These are phyloP conservation scores for Batillaria attramentaria DNA, from an alignment of 1,140 invertebrate species.

Conservation along the genomic window DNA sequence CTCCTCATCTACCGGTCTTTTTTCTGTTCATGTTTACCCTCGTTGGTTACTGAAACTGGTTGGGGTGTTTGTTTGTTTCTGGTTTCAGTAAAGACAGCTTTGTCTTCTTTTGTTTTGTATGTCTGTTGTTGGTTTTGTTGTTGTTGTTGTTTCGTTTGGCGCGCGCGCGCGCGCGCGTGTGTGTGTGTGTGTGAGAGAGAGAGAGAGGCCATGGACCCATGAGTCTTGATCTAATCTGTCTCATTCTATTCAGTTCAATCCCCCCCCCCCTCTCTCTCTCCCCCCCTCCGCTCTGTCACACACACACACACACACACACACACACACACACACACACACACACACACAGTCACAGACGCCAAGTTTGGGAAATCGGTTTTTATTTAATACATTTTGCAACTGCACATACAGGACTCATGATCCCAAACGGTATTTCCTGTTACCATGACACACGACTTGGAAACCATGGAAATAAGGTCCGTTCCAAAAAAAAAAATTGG, in stretches of 20 bases:
- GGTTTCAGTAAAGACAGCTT: not conserved
- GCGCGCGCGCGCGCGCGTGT: not conserved
- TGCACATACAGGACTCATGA: not conserved
- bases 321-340: constrained; percentile 2
- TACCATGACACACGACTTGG: not conserved
- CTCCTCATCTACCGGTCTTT: constrained; percentile 4
- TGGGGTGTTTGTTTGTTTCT: not conserved
- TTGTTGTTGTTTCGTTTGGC: no score
- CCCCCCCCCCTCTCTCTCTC: constrained; percentile 26
- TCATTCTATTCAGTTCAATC: constrained; percentile 19
- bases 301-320: no score
- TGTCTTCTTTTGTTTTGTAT: not conserved
- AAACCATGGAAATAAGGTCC: not conserved
- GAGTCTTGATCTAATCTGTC: constrained; percentile 8
- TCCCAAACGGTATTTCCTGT: not conserved
- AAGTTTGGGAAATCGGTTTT: not conserved
- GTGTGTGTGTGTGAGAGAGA: not conserved
- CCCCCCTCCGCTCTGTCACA: no score
- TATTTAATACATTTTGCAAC: constrained; percentile 5
- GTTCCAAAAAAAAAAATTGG: not conserved
- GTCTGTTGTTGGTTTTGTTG: not conserved
- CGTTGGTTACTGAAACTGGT: no score
- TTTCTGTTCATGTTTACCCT: not conserved
- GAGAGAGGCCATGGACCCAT: not conserved
- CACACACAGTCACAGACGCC: not conserved